These are phyloP conservation scores for Lepus americanus DNA, from an alignment of 2,113 vertebrate species.

Conservation along the genomic window DNA sequence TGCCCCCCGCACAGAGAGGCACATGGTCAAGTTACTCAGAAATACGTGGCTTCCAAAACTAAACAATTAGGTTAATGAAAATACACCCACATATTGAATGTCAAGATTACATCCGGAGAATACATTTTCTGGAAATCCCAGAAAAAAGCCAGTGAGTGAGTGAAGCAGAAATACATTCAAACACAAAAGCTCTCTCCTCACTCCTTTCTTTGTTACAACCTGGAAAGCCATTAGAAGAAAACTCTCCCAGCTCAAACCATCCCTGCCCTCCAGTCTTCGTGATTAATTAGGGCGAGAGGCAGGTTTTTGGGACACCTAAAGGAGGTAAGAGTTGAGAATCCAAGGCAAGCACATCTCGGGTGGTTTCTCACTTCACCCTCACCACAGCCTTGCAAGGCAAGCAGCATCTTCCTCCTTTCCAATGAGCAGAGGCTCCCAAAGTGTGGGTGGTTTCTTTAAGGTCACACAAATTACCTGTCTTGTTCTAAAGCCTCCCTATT, in stretches of 20 bases:
- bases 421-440: background rate
- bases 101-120: background rate
- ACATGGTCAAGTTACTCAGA: background rate
- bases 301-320: background rate
- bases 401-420: background rate
- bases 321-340: background rate
- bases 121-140: background rate
- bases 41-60: background rate
- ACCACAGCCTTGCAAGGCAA: background rate
- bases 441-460: background rate
- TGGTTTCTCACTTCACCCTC: background rate
- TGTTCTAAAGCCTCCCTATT: background rate
- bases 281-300: background rate
- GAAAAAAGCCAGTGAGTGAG: background rate
- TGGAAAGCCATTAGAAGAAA: background rate
- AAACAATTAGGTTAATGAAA: background rate
- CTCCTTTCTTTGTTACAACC: background rate
- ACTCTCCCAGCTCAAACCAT: background rate
- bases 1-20: background rate
- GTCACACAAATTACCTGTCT: background rate
- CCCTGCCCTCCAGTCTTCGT: background rate
- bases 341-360: background rate
- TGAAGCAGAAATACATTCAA: background rate
- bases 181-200: background rate
- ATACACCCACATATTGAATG: background rate